Evolutionary conservation across 2,797 vertebrate genomes (phyloP).

Genomic region (Coreius guichenoti): DNA sequence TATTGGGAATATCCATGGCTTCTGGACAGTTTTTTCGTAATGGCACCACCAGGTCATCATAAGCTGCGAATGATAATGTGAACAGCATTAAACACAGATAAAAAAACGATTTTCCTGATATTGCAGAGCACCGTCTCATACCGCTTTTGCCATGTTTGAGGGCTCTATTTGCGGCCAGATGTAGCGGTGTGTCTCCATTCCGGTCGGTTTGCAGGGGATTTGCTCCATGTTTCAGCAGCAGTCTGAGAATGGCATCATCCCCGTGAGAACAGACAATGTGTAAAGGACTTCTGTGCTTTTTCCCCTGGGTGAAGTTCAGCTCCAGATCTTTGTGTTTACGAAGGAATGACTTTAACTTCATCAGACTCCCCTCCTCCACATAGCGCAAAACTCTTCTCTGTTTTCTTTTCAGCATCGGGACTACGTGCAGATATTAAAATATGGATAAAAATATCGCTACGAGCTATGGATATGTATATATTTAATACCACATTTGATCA

Average conservation of each 20-base stretch:
- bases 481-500: background rate
- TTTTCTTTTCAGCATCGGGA: constrained; percentile 69
- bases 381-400: constrained; percentile 80
- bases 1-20: constrained; percentile 78
- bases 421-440: background rate
- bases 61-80: constrained; percentile 69
- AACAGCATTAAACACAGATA: background rate
- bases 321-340: constrained; percentile 77
- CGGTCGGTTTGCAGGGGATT: constrained; percentile 73
- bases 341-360: constrained; percentile 83
- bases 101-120: background rate
- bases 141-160: constrained; percentile 76
- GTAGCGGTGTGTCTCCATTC: constrained; percentile 80
- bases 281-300: constrained; percentile 77
- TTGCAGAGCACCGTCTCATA: constrained; percentile 51
- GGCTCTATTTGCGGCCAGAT: constrained; percentile 78
- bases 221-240: constrained; percentile 83
- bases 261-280: constrained; percentile 80
- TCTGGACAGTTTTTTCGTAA: constrained; percentile 79
- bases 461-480: background rate
- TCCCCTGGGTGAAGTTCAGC: constrained; percentile 74
- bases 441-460: background rate
- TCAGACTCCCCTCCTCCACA: constrained; percentile 77
- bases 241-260: constrained; percentile 77
- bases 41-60: constrained; percentile 84